Evolutionary conservation across 2,113 vertebrate genomes (phyloP).

Genomic region (Nannobrachium achirus): DNA sequence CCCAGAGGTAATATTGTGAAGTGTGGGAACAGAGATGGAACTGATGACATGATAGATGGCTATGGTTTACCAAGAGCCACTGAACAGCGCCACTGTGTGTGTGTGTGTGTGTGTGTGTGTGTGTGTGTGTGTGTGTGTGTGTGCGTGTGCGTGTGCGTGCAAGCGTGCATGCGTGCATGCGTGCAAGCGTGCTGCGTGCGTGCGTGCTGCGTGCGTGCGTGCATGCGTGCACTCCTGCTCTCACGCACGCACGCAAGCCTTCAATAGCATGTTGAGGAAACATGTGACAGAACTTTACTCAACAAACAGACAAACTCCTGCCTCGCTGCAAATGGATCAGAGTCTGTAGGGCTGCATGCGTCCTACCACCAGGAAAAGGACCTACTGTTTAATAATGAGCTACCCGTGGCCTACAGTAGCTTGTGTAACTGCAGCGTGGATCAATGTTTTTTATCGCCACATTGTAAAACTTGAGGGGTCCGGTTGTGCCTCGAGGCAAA

Average conservation of each 20-base stretch:
- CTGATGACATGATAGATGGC: background rate
- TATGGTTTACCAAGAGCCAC: background rate
- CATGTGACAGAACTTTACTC: too few species aligned
- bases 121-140: slow-evolving; percentile 1
- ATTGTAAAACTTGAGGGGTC: slow-evolving; percentile 40
- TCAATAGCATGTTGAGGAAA: too few species aligned
- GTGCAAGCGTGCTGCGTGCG: background rate
- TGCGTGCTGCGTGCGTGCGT: background rate
- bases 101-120: slow-evolving; percentile 9
- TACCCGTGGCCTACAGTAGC: slow-evolving; percentile 4
- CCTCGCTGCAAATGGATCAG: slow-evolving; percentile 1
- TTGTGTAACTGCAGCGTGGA: slow-evolving; percentile 34
- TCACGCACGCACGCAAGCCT: too few species aligned
- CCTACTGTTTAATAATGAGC: slow-evolving; percentile 26
- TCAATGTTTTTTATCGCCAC: slow-evolving; percentile 20
- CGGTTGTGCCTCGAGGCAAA: slow-evolving; percentile 34
- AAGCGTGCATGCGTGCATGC: too few species aligned
- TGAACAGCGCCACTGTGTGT: background rate
- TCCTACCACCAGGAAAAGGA: slow-evolving; percentile 13
- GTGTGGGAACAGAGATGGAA: background rate
- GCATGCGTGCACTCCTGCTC: background rate
- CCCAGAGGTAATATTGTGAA: too few species aligned
- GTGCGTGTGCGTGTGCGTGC: background rate
- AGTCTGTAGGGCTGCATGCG: slow-evolving; percentile 20
- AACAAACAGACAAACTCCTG: too few species aligned